Conservation (phyloP, 2,888 invertebrate species). For the Orthonychiurus folsomi region DNA sequence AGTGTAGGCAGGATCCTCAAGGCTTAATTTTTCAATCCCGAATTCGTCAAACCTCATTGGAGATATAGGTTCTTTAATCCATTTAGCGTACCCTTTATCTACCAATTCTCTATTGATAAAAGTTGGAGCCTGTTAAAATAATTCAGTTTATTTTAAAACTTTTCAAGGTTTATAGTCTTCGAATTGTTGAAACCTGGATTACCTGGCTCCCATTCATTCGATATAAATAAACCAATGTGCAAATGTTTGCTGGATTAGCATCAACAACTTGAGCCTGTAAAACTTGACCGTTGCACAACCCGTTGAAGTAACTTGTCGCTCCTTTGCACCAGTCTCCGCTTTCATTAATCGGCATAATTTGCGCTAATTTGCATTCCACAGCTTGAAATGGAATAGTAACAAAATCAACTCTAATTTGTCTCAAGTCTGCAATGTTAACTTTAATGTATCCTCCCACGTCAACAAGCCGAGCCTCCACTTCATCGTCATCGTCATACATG, state of each 20-base stretch:
- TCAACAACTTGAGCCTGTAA: constrained; percentile 81
- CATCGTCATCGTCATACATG: constrained; percentile 51
- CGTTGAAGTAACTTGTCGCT: constrained; percentile 66
- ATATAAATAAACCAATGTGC: constrained; percentile 75
- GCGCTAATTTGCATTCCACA: constrained; percentile 86
- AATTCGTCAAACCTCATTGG: too few species aligned
- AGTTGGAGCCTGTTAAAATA: constrained; percentile 25
- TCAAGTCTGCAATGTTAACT: constrained; percentile 64
- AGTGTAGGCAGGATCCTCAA: neutral
- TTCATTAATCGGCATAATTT: constrained; percentile 63
- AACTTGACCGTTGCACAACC: constrained; percentile 70
- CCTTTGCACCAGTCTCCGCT: constrained; percentile 60
- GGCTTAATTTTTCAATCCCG: neutral
- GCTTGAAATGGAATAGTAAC: constrained; percentile 94
- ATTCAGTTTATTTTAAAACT: constrained; percentile 5
- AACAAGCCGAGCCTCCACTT: constrained; percentile 69
- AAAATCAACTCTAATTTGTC: constrained; percentile 89
- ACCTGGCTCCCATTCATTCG: constrained; percentile 64
- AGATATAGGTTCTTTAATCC: too few species aligned
- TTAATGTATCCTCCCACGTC: constrained; percentile 91
- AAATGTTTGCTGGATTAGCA: constrained; percentile 61
- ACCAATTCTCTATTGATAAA: constrained; percentile 77
- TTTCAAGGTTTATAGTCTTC: constrained; percentile 6
- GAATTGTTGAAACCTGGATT: constrained; percentile 41
- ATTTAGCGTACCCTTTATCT: constrained; percentile 70